Percentiles rank a stretch among this genome's conserved stretches.
These are phyloP conservation scores for Cheiracanthium punctorium DNA, from an alignment of 2,888 invertebrate genomes.

Conservation along the genomic window DNA sequence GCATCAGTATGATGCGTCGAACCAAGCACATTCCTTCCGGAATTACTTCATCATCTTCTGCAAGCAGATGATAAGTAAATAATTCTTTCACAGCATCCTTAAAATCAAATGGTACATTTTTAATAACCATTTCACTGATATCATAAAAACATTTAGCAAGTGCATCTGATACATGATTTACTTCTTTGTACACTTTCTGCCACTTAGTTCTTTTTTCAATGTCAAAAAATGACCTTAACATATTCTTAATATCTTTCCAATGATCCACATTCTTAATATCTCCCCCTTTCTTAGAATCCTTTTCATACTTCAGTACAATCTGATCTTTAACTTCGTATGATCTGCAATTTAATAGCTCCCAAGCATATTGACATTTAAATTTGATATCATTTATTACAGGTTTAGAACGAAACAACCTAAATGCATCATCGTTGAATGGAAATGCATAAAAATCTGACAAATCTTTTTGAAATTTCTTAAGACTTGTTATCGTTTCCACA, in stretches of 20 bases:
- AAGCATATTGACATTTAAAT: conserved; percentile 63
- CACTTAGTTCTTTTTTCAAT: no score
- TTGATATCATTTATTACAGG: conserved; percentile 1
- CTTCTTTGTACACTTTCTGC: no score
- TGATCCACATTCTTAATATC: no score
- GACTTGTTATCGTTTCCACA: not conserved
- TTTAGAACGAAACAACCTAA: not conserved
- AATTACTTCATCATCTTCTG: conserved; percentile 20
- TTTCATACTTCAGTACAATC: conserved; percentile 18
- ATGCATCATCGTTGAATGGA: conserved; percentile 4
- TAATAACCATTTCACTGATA: conserved; percentile 51
- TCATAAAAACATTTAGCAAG: conserved; percentile 57
- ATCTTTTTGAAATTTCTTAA: not conserved
- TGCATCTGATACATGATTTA: conserved; percentile 22
- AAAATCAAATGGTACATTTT: conserved; percentile 51
- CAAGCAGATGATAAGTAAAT: conserved; percentile 28
- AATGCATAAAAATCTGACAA: conserved; percentile 16
- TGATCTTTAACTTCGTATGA: conserved; percentile 54
- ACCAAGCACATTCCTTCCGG: conserved; percentile 66
- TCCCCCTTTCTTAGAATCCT: not conserved
- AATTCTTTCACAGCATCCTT: conserved; percentile 48
- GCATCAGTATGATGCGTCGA: conserved; percentile 71
- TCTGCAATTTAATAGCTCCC: conserved; percentile 31
- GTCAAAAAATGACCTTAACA: conserved; percentile 13
- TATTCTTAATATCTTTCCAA: conserved; percentile 35